Conservation (phyloP, 2,797 vertebrate genomes). For the Paratrypauchen microcephalus region DNA sequence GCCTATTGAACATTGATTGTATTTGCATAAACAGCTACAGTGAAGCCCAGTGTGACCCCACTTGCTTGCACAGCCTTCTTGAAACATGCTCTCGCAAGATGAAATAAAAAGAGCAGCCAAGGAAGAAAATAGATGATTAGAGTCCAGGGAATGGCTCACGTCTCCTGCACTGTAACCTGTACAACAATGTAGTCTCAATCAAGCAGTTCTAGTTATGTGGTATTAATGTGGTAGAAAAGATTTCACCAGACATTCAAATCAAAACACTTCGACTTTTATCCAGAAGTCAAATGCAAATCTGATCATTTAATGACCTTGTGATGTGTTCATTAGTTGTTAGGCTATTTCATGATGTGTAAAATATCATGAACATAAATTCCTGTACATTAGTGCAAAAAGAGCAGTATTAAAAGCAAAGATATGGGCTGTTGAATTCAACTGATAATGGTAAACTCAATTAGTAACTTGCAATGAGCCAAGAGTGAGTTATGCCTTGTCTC, state of each 20-base stretch:
- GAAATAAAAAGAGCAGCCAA: conserved; percentile 36
- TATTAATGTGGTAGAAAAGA: too few relatives aligned
- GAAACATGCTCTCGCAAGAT: conserved; percentile 16
- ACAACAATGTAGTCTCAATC: conserved; percentile 41
- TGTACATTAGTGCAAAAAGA: too few relatives aligned
- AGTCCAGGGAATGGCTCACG: conserved; percentile 39
- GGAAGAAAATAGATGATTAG: conserved; percentile 45
- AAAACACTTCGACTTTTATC: too few relatives aligned
- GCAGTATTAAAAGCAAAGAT: neutral
- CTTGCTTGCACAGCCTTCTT: conserved; percentile 41
- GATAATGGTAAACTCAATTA: neutral
- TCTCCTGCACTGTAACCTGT: conserved; percentile 66
- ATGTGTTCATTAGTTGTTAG: too few relatives aligned
- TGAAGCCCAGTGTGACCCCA: conserved; percentile 54
- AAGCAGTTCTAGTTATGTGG: conserved; percentile 45
- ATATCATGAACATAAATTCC: too few relatives aligned
- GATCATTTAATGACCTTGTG: too few relatives aligned
- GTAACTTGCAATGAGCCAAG: neutral
- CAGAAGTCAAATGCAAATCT: too few relatives aligned
- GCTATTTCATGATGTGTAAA: too few relatives aligned
- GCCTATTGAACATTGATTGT: conserved; percentile 69
- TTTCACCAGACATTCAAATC: too few relatives aligned
- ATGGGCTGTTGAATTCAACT: neutral
- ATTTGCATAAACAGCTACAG: conserved; percentile 71
- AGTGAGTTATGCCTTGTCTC: conserved; percentile 13